phyloP scores from a whole-genome alignment of 2,113 vertebrate genomes.

The Xenopus borealis region DNA sequence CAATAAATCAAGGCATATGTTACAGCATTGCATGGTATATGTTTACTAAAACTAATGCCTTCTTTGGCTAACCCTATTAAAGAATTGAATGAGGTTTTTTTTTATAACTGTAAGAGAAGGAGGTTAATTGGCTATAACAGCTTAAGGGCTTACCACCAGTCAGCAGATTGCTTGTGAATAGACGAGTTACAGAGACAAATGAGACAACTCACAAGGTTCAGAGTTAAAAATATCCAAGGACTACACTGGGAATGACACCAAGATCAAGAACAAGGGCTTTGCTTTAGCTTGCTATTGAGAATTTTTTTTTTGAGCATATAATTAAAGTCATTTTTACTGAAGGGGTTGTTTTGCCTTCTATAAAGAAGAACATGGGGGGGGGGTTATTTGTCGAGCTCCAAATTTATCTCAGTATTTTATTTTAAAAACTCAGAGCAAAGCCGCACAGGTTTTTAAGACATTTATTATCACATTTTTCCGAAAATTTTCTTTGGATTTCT shows the following conservation, averaged over 20 bases:
- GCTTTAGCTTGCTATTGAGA: no score
- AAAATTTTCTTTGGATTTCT: no score
- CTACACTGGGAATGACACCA: constrained; percentile 32
- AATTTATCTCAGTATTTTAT: no score
- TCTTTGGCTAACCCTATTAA: constrained; percentile 53
- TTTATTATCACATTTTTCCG: no score
- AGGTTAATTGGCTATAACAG: constrained; percentile 60
- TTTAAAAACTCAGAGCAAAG: no score
- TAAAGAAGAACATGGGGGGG: no score
- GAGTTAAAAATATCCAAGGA: constrained; percentile 47
- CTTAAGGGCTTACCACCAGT: constrained; percentile 48
- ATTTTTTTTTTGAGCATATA: no score
- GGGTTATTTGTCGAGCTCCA: no score
- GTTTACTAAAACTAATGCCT: constrained; percentile 56
- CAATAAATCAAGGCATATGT: constrained; percentile 34
- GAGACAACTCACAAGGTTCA: constrained; percentile 30
- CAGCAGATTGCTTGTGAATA: constrained; percentile 41
- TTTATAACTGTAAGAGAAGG: constrained; percentile 51
- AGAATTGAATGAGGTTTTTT: constrained; percentile 34
- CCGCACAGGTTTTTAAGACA: no score
- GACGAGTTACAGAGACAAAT: constrained; percentile 54
- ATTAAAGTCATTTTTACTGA: no score
- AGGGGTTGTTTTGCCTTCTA: no score
- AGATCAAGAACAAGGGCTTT: not conserved
- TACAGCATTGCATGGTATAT: constrained; percentile 46